Percentiles rank a stretch among this genome's conserved stretches.
phyloP scores from a whole-genome alignment of 2,888 invertebrate genomes.

The Rutpela maculata region DNA sequence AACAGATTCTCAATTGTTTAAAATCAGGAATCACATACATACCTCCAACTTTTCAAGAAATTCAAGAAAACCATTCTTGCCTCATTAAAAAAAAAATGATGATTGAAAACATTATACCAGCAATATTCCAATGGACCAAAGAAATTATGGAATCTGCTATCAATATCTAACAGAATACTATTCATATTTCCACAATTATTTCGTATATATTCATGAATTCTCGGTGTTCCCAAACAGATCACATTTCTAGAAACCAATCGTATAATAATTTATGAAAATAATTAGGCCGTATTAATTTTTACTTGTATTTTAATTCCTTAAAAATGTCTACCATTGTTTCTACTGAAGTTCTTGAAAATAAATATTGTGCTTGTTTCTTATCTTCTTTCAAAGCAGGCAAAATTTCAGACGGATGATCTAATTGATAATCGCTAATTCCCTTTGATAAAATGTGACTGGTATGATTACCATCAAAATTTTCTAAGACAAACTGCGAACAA shows the following conservation, averaged over 20 bases:
- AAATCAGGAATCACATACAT: slow-evolving; percentile 70
- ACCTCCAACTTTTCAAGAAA: slow-evolving; percentile 77
- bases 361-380: slow-evolving; percentile 91
- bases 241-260: slow-evolving; percentile 78
- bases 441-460: slow-evolving; percentile 76
- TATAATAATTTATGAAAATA: background rate
- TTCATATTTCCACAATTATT: slow-evolving; percentile 71
- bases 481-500: slow-evolving; percentile 77
- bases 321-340: slow-evolving; percentile 80
- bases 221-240: slow-evolving; percentile 91
- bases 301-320: slow-evolving; percentile 78
- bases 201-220: slow-evolving; percentile 83
- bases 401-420: slow-evolving; percentile 81
- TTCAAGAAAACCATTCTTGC: slow-evolving; percentile 77
- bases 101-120: slow-evolving; percentile 94
- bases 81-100: slow-evolving; percentile 85
- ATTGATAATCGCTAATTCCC: slow-evolving; percentile 77
- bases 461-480: slow-evolving; percentile 73
- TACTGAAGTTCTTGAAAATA: slow-evolving; percentile 84
- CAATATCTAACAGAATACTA: slow-evolving; percentile 88
- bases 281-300: slow-evolving; percentile 40
- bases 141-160: slow-evolving; percentile 83
- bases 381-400: slow-evolving; percentile 83
- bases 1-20: background rate
- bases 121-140: slow-evolving; percentile 81